Percentiles rank a stretch among this genome's conserved stretches.
Conservation (phyloP, 2,113 vertebrate species). For the Dipodomys spectabilis region DNA sequence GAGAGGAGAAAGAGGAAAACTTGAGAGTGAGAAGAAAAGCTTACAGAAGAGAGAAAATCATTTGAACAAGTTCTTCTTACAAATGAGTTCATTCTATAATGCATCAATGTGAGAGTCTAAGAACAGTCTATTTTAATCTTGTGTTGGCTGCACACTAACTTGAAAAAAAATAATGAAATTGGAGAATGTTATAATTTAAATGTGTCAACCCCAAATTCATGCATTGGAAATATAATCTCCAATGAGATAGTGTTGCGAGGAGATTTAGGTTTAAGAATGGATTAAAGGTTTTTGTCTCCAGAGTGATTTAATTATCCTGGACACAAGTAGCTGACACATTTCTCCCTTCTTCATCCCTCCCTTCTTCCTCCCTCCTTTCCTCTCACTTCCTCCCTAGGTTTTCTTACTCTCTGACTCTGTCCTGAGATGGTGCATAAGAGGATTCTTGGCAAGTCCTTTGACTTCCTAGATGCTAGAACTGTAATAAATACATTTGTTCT, state of each 20-base stretch:
- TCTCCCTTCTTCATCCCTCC: too few species aligned
- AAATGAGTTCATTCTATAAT: neutral
- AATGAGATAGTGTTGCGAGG: too few species aligned
- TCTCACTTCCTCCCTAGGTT: neutral
- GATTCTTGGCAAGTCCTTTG: neutral
- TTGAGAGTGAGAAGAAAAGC: neutral
- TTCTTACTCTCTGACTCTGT: neutral
- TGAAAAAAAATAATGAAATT: neutral
- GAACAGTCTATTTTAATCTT: slow-evolving; percentile 11
- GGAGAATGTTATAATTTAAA: neutral
- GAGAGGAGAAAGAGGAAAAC: neutral
- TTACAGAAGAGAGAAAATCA: neutral
- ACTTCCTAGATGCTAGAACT: neutral
- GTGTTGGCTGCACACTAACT: neutral
- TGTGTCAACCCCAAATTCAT: neutral
- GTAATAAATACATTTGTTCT: neutral
- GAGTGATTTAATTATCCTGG: neutral
- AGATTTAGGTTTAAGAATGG: neutral
- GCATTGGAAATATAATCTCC: neutral
- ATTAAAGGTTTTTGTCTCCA: neutral
- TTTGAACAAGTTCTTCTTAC: neutral
- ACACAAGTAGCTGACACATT: neutral
- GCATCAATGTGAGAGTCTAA: neutral
- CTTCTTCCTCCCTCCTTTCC: neutral
- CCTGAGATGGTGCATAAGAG: neutral